Base-by-base conservation (phyloP, 53 echinoderm and acorn worm genomes). In the Echinometra lucunter region DNA sequence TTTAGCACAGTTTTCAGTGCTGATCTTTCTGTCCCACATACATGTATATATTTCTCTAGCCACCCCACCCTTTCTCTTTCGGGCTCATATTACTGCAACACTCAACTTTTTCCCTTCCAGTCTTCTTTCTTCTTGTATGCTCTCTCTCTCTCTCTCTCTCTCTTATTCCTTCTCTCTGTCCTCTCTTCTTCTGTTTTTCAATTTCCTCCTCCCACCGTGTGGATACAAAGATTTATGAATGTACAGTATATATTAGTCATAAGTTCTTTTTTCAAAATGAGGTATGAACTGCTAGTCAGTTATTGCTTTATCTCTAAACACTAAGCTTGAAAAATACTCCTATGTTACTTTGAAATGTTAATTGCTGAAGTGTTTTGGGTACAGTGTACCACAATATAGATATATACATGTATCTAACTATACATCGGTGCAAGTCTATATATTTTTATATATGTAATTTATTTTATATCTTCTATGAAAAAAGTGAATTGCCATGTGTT, bases 361-460 rank as follows among this genome's bases (percentile, higher is more conserved):
- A 6, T 40, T 78, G 21, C 78, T 78, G 42, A 78, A 78, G 5
- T 42, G 2, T 78, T 75, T 78, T 78, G 38, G 78, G 78, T 78
- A 78, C 78, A 78, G 78, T 78, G 78, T 78, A 78, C 78, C 42
- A 78, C 42, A 42, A 21, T 47, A 44, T 44, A 82, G 23, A 82
- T 40, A 42, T 82, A 85, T 85, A n/a, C n/a, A n/a, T n/a, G n/a
- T n/a, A 85, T 85, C 85, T 85, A 85, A 49, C 49, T 85, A 37
- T 85, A n/a, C 85, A 85, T 49, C 30, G 91, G 91, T 91, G 91
- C 91, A 91, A 91, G 91, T 91, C 91, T 91, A 91, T 91, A 91
- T 91, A 91, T 91, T 91, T 91, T 91, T 69, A 91, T 91, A 91
- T 66, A 70, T 91, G 66, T 91, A 91, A 91, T 91, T 91, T 91